Evolutionary conservation across 2,888 invertebrate species (phyloP).

Genomic region (Atrina japonica): DNA sequence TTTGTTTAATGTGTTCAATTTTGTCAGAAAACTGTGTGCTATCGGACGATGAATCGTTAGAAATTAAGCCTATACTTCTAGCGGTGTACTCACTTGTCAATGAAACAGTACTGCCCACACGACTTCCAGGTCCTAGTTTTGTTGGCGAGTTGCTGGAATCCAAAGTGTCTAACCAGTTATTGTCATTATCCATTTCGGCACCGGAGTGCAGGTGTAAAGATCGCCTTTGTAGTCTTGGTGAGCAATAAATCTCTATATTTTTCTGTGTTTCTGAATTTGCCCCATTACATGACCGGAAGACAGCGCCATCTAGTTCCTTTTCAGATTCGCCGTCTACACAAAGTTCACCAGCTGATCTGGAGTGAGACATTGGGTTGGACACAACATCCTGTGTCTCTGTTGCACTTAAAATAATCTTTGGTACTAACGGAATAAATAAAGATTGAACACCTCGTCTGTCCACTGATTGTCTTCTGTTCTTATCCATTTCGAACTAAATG

Average conservation of each 20-base stretch:
- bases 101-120: conserved; percentile 68
- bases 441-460: conserved; percentile 58
- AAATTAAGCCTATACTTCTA: conserved; percentile 71
- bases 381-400: conserved; percentile 40
- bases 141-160: conserved; percentile 41
- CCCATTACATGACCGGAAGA: conserved; percentile 30
- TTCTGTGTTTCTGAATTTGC: conserved; percentile 46
- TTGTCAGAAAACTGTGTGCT: conserved; percentile 49
- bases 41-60: conserved; percentile 70
- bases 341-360: conserved; percentile 59
- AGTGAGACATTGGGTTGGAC: conserved; percentile 47
- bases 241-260: conserved; percentile 69
- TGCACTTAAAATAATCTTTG: conserved; percentile 56
- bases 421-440: conserved; percentile 54
- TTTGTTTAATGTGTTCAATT: conserved; percentile 55
- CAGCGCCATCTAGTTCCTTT: conserved; percentile 45
- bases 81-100: conserved; percentile 73
- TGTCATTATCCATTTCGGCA: conserved; percentile 16
- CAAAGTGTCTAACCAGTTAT: conserved; percentile 39
- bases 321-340: conserved; percentile 42
- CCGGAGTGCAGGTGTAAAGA: conserved; percentile 43
- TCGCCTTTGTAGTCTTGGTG: conserved; percentile 67
- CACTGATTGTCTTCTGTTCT: conserved; percentile 13
- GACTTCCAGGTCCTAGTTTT: conserved; percentile 61
- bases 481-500: conserved; percentile 30